These are phyloP conservation scores for Megaceryle maxima DNA, from an alignment of 2,113 vertebrate genomes.

Conservation along the genomic window DNA sequence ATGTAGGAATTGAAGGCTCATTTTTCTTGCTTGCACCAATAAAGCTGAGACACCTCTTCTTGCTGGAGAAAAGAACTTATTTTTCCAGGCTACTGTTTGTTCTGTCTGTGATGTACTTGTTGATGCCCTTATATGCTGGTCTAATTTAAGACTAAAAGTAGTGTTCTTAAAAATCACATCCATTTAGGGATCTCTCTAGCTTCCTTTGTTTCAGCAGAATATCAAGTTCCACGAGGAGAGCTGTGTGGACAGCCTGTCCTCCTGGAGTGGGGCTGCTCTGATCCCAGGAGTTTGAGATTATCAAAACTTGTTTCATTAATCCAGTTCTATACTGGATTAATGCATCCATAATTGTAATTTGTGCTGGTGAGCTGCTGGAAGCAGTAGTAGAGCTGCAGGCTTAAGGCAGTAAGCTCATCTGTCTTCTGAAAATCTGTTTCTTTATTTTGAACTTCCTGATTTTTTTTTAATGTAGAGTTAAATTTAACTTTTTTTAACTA, in stretches of 20 bases:
- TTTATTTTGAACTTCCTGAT: not conserved
- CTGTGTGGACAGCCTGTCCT: not conserved
- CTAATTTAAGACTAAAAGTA: slow-evolving; percentile 14
- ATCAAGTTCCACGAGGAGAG: not conserved
- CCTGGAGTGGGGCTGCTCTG: not conserved
- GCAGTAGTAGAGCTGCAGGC: not conserved
- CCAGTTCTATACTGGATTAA: not conserved
- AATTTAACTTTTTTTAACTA: not conserved
- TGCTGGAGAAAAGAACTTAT: not conserved
- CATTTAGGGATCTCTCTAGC: not conserved
- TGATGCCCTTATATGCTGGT: not conserved
- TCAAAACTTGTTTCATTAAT: not conserved
- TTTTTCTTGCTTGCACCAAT: not conserved
- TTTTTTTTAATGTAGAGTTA: not conserved
- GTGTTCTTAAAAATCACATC: not conserved
- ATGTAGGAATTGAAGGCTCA: not conserved
- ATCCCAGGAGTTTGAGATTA: not conserved
- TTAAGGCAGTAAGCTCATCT: not conserved
- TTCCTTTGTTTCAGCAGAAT: not conserved
- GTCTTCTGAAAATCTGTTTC: not conserved
- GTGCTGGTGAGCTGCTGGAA: not conserved
- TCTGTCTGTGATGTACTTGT: not conserved
- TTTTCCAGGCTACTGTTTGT: not conserved
- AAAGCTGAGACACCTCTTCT: not conserved
- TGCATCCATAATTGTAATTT: not conserved